Evolutionary conservation across 2,888 invertebrate genomes (phyloP).

Genomic region (Chelonus formosanus): DNA sequence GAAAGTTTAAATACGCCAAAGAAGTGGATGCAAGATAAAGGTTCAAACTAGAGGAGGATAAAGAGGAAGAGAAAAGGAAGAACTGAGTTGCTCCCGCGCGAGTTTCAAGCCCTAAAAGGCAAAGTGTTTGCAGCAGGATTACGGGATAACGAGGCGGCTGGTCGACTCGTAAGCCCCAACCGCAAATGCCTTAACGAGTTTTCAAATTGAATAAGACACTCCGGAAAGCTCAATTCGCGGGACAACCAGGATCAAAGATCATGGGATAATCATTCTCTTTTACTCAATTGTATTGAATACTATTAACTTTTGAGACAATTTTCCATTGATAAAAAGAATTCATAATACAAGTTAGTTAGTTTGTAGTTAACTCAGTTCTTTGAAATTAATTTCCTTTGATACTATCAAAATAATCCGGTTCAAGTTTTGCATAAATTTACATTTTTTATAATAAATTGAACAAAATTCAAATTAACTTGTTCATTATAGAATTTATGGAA

Average conservation of each 20-base stretch:
- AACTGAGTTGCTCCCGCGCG: constrained; percentile 16
- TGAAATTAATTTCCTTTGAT: no score
- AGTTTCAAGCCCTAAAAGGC: constrained; percentile 34
- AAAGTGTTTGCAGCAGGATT: constrained; percentile 36
- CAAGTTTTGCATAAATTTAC: no score
- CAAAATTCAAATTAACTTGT: no score
- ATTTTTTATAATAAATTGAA: no score
- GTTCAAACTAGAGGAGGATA: constrained; percentile 16
- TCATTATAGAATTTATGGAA: no score
- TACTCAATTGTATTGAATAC: constrained; percentile 5
- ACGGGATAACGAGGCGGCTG: constrained; percentile 34
- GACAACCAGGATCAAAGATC: constrained; percentile 32
- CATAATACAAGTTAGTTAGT: no score
- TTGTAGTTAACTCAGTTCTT: no score
- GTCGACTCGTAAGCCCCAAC: constrained; percentile 35
- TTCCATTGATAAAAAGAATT: no score
- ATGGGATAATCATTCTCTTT: constrained; percentile 20
- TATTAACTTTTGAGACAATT: not conserved
- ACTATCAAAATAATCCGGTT: no score
- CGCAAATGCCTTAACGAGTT: constrained; percentile 37
- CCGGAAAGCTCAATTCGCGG: constrained; percentile 29
- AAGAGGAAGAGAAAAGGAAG: constrained; percentile 31
- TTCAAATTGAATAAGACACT: constrained; percentile 37
- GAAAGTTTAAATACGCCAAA: not conserved
- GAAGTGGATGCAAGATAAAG: not conserved